A percentile compares a stretch with the other conserved stretches of the same genome.
Evolutionary conservation across 2,797 vertebrate genomes (phyloP).

Genomic region (Sebastiscus albofasciatus): DNA sequence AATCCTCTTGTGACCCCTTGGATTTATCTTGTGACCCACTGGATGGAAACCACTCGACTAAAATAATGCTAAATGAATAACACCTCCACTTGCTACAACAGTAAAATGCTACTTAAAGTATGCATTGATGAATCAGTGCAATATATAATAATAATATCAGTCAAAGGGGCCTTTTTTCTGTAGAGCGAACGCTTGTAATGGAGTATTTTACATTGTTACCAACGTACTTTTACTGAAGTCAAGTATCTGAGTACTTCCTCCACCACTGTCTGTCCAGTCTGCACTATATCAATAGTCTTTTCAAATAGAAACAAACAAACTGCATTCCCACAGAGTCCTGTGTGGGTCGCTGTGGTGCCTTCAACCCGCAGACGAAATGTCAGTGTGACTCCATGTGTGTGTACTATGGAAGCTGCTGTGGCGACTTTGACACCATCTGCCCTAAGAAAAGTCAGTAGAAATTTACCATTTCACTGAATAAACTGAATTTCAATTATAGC

Average conservation of each 20-base stretch:
- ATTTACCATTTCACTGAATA: not conserved
- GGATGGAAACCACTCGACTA: not conserved
- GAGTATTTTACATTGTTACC: not conserved
- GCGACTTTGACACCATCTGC: constrained; percentile 84
- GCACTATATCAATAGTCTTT: not conserved
- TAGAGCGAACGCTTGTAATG: not conserved
- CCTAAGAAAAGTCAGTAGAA: constrained; percentile 85
- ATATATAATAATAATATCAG: not conserved
- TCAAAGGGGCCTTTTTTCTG: not conserved
- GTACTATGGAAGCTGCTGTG: constrained; percentile 94
- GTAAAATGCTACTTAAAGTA: not conserved
- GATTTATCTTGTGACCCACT: no score
- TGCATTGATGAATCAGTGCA: not conserved
- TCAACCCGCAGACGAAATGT: constrained; percentile 83
- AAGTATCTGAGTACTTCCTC: not conserved
- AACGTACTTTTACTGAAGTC: not conserved
- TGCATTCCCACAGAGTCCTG: constrained; percentile 87
- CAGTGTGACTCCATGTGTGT: constrained; percentile 93
- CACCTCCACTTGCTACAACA: not conserved
- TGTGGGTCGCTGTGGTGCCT: constrained; percentile 84
- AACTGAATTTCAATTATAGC: not conserved
- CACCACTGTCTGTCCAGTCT: not conserved
- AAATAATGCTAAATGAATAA: not conserved
- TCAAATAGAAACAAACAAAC: constrained; percentile 22
- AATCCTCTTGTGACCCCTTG: no score